Percentiles rank a stretch among this genome's conserved stretches.
phyloP scores from a whole-genome alignment of 2,113 vertebrate genomes.

The Parus major region DNA sequence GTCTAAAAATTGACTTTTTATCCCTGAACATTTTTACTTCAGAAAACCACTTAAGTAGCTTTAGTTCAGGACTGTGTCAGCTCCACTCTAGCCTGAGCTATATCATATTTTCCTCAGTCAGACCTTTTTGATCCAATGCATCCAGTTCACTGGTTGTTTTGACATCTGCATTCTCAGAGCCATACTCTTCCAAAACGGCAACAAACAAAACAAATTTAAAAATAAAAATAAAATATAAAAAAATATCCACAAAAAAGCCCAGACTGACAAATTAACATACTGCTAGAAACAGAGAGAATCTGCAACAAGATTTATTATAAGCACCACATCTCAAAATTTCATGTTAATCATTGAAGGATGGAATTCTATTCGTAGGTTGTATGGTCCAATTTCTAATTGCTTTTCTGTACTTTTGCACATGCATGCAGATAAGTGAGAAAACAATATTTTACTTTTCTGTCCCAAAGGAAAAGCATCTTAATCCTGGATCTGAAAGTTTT shows the following conservation, averaged over 20 bases:
- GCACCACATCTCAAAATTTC: background rate
- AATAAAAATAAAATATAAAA: too few relatives aligned
- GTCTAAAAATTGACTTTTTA: constrained; percentile 10
- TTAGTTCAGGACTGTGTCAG: background rate
- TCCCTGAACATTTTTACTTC: background rate
- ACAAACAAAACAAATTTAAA: background rate
- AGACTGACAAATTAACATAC: background rate
- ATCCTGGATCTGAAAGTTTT: constrained; percentile 5
- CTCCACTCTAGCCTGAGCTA: background rate
- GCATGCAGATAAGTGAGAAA: background rate
- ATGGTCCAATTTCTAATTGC: background rate
- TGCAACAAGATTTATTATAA: background rate
- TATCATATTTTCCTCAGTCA: background rate
- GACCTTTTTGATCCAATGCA: background rate
- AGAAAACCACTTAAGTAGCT: background rate
- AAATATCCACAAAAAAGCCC: too few relatives aligned
- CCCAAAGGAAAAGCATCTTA: background rate
- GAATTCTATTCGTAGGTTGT: background rate
- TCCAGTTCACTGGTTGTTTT: background rate
- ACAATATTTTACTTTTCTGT: background rate
- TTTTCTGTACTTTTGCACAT: background rate
- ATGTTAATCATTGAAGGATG: background rate
- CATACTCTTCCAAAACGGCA: background rate
- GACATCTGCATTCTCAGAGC: background rate
- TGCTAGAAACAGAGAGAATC: background rate